Conservation (phyloP, 2,113 vertebrate genomes). For the Gyps fulvus region DNA sequence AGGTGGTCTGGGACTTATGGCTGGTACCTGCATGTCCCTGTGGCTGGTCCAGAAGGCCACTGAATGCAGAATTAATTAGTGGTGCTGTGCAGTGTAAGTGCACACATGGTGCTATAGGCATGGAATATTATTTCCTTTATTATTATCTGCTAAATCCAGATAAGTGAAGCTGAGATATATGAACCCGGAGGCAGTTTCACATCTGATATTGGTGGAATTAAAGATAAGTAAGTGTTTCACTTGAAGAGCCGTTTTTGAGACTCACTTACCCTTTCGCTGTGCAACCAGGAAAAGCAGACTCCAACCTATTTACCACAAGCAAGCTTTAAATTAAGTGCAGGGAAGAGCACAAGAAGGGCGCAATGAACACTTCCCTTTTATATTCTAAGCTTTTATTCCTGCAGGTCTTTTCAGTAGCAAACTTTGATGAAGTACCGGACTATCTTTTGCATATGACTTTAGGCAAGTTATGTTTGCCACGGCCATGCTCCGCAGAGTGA, state of each 20-base stretch:
- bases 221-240: too few species aligned
- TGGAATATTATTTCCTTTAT: background rate
- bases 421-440: background rate
- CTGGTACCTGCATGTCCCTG: rapidly evolving
- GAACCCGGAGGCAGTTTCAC: background rate
- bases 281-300: background rate
- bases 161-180: background rate
- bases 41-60: background rate
- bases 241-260: background rate
- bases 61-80: background rate
- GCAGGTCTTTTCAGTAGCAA: background rate
- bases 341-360: background rate
- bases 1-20: background rate
- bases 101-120: background rate
- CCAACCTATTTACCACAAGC: rapidly evolving
- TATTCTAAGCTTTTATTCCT: background rate
- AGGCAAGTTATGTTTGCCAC: background rate
- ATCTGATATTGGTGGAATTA: rapidly evolving
- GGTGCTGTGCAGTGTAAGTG: background rate
- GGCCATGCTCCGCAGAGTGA: rapidly evolving
- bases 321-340: rapidly evolving
- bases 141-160: background rate
- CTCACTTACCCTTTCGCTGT: rapidly evolving
- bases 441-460: rapidly evolving
- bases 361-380: rapidly evolving